Percentiles rank a stretch among this genome's conserved stretches.
Evolutionary conservation across 2,113 vertebrate species (phyloP).

Genomic region (Vidua chalybeata): DNA sequence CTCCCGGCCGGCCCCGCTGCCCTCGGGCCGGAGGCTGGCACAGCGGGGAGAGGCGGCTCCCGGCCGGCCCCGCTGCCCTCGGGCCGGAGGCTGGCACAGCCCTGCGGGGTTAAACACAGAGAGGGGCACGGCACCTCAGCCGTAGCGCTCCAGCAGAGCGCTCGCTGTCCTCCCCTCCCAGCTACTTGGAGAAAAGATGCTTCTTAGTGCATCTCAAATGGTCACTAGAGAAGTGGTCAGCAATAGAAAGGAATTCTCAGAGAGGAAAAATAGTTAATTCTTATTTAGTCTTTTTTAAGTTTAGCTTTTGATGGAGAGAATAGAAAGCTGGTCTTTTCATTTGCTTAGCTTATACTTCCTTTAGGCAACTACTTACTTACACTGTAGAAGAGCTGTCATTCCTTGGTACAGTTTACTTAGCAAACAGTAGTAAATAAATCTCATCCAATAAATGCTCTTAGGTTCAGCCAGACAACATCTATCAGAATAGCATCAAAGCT

Average conservation of each 20-base stretch:
- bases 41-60: rapidly evolving
- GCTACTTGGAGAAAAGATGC: rapidly evolving
- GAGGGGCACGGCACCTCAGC: neutral
- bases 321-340: too few species aligned
- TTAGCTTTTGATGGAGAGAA: neutral
- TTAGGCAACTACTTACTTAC: neutral
- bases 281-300: neutral
- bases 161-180: too few species aligned
- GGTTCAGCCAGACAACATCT: rapidly evolving
- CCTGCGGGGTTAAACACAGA: neutral
- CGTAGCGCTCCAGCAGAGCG: rapidly evolving
- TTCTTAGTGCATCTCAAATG: rapidly evolving
- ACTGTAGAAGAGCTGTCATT: rapidly evolving
- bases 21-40: too few species aligned
- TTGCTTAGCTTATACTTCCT: neutral
- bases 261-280: rapidly evolving
- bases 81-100: too few species aligned
- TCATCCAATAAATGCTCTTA: rapidly evolving
- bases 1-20: neutral
- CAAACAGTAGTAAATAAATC: rapidly evolving
- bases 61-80: neutral
- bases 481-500: rapidly evolving
- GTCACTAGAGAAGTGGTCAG: rapidly evolving
- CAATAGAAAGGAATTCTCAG: neutral
- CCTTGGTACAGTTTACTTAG: rapidly evolving